Evolutionary conservation across 2,888 invertebrate genomes (phyloP).

Genomic region (Chymomyza fuscimana): DNA sequence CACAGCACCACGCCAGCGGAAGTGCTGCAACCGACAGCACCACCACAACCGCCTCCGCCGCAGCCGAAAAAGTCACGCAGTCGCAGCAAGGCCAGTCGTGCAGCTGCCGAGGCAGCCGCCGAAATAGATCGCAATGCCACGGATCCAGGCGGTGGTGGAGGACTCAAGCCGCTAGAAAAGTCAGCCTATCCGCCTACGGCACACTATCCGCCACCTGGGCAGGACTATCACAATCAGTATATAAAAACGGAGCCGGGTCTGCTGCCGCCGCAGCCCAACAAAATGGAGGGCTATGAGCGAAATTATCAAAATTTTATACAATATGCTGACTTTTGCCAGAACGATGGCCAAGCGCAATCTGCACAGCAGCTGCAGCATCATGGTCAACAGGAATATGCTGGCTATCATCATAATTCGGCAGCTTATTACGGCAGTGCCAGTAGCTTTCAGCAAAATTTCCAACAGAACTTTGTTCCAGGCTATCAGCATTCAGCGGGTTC

Average conservation of each 20-base stretch:
- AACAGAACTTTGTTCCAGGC: constrained; percentile 77
- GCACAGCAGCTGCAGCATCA: constrained; percentile 65
- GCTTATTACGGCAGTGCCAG: constrained; percentile 75
- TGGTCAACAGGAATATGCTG: constrained; percentile 72
- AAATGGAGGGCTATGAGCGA: constrained; percentile 80
- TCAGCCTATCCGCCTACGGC: constrained; percentile 53
- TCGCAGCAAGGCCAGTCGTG: constrained; percentile 70
- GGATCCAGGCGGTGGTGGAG: constrained; percentile 77
- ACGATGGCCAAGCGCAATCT: constrained; percentile 76
- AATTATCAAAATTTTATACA: constrained; percentile 80
- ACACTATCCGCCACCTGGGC: constrained; percentile 61
- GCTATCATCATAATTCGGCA: constrained; percentile 74
- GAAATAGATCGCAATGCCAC: constrained; percentile 78
- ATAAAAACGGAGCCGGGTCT: constrained; percentile 79
- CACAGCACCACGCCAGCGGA: constrained; percentile 53
- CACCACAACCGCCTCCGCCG: constrained; percentile 38
- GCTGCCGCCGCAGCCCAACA: constrained; percentile 76
- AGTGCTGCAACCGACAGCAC: constrained; percentile 33
- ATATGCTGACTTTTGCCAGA: constrained; percentile 80
- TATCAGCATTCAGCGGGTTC: constrained; percentile 74
- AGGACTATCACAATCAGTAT: constrained; percentile 75
- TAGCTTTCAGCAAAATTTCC: constrained; percentile 78
- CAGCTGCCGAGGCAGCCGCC: constrained; percentile 58
- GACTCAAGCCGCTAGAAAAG: constrained; percentile 56
- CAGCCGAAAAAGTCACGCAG: constrained; percentile 69